These are phyloP conservation scores for Potamilus streckersoni DNA, from an alignment of 1,140 invertebrate genomes.

Conservation along the genomic window DNA sequence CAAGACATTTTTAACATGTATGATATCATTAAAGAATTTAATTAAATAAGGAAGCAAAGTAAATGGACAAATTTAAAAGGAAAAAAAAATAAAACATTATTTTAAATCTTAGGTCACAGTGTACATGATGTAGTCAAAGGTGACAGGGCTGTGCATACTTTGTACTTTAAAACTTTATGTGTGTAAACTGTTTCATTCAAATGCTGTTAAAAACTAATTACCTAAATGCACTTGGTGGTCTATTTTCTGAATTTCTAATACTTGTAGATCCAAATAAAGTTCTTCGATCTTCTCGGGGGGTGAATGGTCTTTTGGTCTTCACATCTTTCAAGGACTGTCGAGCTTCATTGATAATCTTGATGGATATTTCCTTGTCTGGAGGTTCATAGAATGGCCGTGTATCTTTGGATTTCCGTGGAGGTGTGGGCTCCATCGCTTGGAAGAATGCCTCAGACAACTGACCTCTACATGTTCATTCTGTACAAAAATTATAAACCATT, in stretches of 20 bases:
- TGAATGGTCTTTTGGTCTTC: constrained; percentile 76
- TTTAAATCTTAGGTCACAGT: too few relatives aligned
- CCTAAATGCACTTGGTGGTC: constrained; percentile 84
- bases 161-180: too few relatives aligned
- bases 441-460: neutral
- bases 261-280: constrained; percentile 75
- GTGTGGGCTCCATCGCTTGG: constrained; percentile 23
- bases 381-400: constrained; percentile 67
- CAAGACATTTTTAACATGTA: too few relatives aligned
- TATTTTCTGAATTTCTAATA: constrained; percentile 64
- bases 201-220: constrained; percentile 62
- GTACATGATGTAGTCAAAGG: too few relatives aligned
- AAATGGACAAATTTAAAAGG: too few relatives aligned
- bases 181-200: too few relatives aligned
- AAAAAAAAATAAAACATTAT: too few relatives aligned
- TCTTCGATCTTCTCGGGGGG: constrained; percentile 80
- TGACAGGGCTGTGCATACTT: too few relatives aligned
- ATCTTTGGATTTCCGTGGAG: constrained; percentile 45
- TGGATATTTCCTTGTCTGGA: constrained; percentile 75
- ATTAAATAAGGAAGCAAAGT: too few relatives aligned
- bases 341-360: constrained; percentile 84
- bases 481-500: neutral
- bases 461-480: neutral
- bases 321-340: constrained; percentile 52
- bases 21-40: too few relatives aligned